Evolutionary conservation across 2,113 vertebrate species (phyloP).

Genomic region (Catagonus wagneri): DNA sequence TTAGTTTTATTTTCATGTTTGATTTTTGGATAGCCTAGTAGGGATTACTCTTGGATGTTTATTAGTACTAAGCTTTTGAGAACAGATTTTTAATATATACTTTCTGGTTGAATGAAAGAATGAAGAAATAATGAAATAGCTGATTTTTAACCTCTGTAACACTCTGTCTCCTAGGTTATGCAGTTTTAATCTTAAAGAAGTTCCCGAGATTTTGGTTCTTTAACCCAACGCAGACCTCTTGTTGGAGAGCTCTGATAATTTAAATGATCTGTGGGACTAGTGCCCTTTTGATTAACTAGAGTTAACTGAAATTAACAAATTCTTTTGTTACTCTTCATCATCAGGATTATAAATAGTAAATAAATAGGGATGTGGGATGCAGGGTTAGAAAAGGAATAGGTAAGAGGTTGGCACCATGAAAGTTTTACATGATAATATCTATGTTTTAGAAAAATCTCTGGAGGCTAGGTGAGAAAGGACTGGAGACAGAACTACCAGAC

Average conservation of each 20-base stretch:
- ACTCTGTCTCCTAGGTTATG: neutral
- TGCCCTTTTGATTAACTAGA: neutral
- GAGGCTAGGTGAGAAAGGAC: neutral
- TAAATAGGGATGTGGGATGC: neutral
- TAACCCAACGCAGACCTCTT: neutral
- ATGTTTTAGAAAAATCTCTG: neutral
- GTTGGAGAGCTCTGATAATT: neutral
- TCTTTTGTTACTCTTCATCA: slow-evolving; percentile 4
- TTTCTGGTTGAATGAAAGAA: neutral
- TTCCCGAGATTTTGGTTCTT: neutral
- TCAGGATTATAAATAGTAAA: neutral
- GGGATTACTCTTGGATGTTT: neutral
- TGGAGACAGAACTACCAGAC: neutral
- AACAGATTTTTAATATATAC: neutral
- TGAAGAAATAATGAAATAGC: neutral
- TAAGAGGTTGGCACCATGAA: neutral
- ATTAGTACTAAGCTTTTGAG: neutral
- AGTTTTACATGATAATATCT: neutral
- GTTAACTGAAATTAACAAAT: neutral
- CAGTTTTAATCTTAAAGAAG: neutral
- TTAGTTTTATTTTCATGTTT: neutral
- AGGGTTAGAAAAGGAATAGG: neutral
- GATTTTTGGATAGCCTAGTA: neutral
- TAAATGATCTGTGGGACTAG: neutral
- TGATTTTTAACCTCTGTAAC: neutral